Evolutionary conservation across 2,888 invertebrate species (phyloP).

Genomic region (Metallyticus violacea): DNA sequence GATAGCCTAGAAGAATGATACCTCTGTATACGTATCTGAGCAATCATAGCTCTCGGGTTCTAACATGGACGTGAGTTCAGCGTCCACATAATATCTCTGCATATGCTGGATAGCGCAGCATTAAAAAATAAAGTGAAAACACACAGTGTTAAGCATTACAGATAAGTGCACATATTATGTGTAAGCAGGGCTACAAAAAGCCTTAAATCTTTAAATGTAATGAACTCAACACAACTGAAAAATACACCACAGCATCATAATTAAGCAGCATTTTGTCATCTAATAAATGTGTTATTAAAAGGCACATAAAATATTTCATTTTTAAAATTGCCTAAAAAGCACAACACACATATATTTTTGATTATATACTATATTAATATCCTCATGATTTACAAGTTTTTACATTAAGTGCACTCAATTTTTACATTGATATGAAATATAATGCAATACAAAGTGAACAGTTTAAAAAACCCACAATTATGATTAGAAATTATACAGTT

Average conservation of each 20-base stretch:
- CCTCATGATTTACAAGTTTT: too few species aligned
- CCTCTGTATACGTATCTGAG: constrained; percentile 43
- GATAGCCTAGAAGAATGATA: constrained; percentile 7
- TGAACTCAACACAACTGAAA: not conserved
- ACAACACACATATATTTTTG: too few species aligned
- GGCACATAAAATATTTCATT: too few species aligned
- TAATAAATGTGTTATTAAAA: not conserved
- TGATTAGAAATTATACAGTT: too few species aligned
- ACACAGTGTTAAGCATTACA: not conserved
- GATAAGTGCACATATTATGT: not conserved
- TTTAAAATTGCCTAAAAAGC: too few species aligned
- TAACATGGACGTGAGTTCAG: constrained; percentile 75
- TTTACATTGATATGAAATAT: too few species aligned
- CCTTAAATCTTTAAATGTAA: not conserved
- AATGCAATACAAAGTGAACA: too few species aligned
- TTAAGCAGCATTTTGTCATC: not conserved
- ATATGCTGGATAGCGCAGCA: constrained; percentile 56
- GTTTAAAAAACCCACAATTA: too few species aligned
- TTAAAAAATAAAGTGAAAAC: constrained; percentile 3
- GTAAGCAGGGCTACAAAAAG: not conserved
- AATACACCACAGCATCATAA: not conserved
- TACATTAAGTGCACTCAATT: too few species aligned
- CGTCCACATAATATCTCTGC: constrained; percentile 79
- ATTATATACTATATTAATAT: too few species aligned
- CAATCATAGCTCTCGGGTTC: constrained; percentile 49